Evolutionary conservation across 2,888 invertebrate genomes (phyloP).

Genomic region (Dendrolimus pini): DNA sequence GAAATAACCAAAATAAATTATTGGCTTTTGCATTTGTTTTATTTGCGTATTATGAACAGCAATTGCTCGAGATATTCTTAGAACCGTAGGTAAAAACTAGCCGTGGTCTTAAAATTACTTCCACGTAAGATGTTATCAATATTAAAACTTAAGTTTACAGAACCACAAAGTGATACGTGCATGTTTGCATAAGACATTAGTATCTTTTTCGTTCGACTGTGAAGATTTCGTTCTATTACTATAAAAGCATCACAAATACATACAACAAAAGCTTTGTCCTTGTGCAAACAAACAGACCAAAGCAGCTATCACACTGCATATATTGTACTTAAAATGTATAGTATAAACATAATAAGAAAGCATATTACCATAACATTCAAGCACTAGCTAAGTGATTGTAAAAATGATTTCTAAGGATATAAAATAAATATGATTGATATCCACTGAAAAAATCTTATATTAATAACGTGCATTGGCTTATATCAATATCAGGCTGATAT

Average conservation of each 20-base stretch:
- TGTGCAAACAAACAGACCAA: slow-evolving; percentile 26
- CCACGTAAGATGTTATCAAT: background rate
- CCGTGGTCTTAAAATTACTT: background rate
- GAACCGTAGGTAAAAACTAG: slow-evolving; percentile 9
- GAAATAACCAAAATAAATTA: background rate
- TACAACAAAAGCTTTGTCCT: slow-evolving; percentile 23
- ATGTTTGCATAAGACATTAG: slow-evolving; percentile 22
- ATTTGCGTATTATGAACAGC: too few species aligned
- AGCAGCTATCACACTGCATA: slow-evolving; percentile 23
- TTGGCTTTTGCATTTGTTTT: background rate
- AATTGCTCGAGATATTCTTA: background rate
- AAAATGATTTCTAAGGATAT: too few species aligned
- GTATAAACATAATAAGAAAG: too few species aligned
- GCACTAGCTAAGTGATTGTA: too few species aligned
- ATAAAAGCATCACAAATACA: slow-evolving; percentile 31
- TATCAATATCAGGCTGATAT: too few species aligned
- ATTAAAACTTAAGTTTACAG: background rate
- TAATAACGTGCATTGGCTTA: too few species aligned
- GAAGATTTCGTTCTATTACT: slow-evolving; percentile 27
- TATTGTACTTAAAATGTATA: too few species aligned
- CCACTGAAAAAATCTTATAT: too few species aligned
- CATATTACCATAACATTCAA: too few species aligned
- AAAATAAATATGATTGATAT: too few species aligned
- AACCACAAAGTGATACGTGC: slow-evolving; percentile 10
- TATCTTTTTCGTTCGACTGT: slow-evolving; percentile 15